Percentiles rank a stretch among this genome's conserved stretches.
Conservation (phyloP, 2,888 invertebrate species). For the Agrotis ipsilon region DNA sequence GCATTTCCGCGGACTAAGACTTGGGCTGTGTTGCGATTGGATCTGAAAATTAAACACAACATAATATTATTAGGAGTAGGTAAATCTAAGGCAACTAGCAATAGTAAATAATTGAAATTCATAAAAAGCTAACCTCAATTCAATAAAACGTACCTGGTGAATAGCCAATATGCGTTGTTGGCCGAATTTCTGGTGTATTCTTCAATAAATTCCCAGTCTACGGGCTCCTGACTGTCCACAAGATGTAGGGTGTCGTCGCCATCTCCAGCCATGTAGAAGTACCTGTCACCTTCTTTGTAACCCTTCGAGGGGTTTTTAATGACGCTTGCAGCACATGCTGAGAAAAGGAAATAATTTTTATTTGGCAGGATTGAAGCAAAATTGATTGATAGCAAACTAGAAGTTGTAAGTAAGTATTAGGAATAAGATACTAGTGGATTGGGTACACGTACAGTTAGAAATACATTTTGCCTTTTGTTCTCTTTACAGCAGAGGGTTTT, state of each 20-base stretch:
- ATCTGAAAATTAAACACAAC: constrained; percentile 62
- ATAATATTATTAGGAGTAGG: neutral
- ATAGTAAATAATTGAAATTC: too few relatives aligned
- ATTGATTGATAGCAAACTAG: too few relatives aligned
- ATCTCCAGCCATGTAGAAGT: constrained; percentile 77
- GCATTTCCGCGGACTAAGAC: constrained; percentile 63
- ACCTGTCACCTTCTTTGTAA: constrained; percentile 74
- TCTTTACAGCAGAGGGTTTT: neutral
- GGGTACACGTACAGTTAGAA: neutral
- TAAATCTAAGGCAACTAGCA: neutral
- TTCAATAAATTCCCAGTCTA: constrained; percentile 67
- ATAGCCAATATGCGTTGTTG: constrained; percentile 76
- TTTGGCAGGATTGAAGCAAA: neutral
- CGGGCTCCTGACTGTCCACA: constrained; percentile 71
- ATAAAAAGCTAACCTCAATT: neutral
- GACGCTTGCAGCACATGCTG: constrained; percentile 74
- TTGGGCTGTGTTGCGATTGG: constrained; percentile 71
- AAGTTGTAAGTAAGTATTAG: too few relatives aligned
- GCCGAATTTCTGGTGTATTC: constrained; percentile 65
- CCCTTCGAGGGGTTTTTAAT: constrained; percentile 69
- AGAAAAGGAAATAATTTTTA: constrained; percentile 11
- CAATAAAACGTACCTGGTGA: constrained; percentile 75
- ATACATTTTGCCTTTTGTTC: too few relatives aligned
- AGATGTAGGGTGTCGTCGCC: constrained; percentile 70
- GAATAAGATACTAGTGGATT: neutral